Percentiles rank a stretch among this genome's conserved stretches.
phyloP scores from a whole-genome alignment of 92 coral and sea anemone genomes.

The Porites rus region DNA sequence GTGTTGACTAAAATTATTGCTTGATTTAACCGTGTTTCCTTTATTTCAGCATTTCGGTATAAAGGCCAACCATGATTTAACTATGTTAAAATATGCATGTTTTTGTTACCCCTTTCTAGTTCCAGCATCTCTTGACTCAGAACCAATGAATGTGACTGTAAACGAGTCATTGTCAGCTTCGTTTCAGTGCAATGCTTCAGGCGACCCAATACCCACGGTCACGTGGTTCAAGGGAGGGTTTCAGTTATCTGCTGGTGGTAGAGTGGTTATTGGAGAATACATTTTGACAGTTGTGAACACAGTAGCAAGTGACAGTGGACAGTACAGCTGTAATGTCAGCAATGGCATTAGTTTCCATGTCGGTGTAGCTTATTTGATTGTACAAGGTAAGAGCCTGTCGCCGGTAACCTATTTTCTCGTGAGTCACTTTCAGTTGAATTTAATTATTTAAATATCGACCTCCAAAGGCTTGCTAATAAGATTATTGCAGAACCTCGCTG shows the following conservation, averaged over 20 bases:
- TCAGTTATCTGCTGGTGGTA: constrained; percentile 70
- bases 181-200: constrained; percentile 87
- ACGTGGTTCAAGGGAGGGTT: constrained; percentile 84
- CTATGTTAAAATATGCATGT: background rate
- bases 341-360: constrained; percentile 80
- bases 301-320: constrained; percentile 75
- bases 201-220: constrained; percentile 89
- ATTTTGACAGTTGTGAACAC: constrained; percentile 68
- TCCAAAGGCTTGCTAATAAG: background rate
- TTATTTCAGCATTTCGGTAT: too few species aligned
- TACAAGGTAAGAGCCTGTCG: constrained; percentile 73
- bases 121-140: constrained; percentile 78
- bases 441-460: background rate
- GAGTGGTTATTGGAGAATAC: constrained; percentile 66
- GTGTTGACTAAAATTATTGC: too few species aligned
- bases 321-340: constrained; percentile 86
- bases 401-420: too few species aligned
- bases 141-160: constrained; percentile 88
- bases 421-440: background rate
- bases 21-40: too few species aligned
- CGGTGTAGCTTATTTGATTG: constrained; percentile 81
- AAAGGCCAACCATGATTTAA: too few species aligned
- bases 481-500: too few species aligned
- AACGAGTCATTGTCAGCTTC: constrained; percentile 90
- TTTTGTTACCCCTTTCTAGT: constrained; percentile 49